Conservation (phyloP, 2,113 vertebrate species). For the Neolamprologus sp. region DNA sequence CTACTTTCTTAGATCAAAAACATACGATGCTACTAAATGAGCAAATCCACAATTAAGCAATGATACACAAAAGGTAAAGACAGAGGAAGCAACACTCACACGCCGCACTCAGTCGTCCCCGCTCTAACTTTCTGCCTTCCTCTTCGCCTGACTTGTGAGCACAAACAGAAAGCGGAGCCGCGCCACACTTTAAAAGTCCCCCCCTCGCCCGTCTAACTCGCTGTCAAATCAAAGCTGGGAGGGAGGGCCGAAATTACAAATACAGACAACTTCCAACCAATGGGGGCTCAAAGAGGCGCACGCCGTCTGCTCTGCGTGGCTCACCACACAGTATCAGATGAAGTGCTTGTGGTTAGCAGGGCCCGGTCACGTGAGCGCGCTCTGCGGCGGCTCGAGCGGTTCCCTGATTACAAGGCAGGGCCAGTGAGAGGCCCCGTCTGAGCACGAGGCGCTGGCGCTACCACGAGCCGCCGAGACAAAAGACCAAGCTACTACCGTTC, state of each 20-base stretch:
- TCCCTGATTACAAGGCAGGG: conserved; percentile 75
- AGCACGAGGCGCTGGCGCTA: conserved; percentile 62
- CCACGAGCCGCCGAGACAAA: conserved; percentile 47
- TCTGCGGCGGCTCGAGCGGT: conserved; percentile 41
- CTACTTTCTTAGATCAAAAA: not conserved
- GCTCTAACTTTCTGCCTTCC: conserved; percentile 11
- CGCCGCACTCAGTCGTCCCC: not conserved
- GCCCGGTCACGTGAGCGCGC: conserved; percentile 61
- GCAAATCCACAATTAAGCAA: not conserved
- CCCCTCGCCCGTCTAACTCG: conserved; percentile 33
- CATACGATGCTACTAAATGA: not conserved
- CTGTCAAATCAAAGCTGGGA: conserved; percentile 59
- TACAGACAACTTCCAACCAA: conserved; percentile 59
- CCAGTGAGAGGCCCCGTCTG: conserved; percentile 54
- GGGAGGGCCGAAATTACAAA: conserved; percentile 45
- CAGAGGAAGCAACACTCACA: conserved; percentile 37
- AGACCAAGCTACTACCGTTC: conserved; percentile 45
- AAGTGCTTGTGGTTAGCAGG: conserved; percentile 75
- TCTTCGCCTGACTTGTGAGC: conserved; percentile 19
- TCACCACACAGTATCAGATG: conserved; percentile 70
- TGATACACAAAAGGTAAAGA: not conserved
- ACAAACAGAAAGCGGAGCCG: not conserved
- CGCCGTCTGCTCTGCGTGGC: conserved; percentile 52
- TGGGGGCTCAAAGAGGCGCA: conserved; percentile 37
- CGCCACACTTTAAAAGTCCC: conserved; percentile 49